A percentile compares a stretch with the other conserved stretches of the same genome.
Conservation (phyloP, 2,888 invertebrate genomes). For the Helleia helle region DNA sequence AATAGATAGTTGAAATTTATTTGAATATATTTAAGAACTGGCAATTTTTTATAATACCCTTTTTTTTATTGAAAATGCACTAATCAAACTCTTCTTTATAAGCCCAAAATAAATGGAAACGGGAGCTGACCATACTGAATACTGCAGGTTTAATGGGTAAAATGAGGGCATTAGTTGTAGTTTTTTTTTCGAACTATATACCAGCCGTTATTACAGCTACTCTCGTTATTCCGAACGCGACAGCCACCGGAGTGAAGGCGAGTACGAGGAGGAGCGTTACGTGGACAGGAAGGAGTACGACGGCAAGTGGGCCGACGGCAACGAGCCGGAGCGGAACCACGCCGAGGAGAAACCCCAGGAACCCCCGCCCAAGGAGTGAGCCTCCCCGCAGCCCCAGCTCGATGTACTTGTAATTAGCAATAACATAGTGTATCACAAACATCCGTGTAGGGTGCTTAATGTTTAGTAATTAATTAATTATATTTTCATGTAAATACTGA, state of each 20-base stretch:
- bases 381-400: slow-evolving; percentile 4
- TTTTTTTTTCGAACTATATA: slow-evolving; percentile 11
- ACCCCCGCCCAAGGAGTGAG: slow-evolving; percentile 53
- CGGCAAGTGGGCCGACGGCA: slow-evolving; percentile 78
- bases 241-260: slow-evolving; percentile 67
- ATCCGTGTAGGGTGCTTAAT: neutral
- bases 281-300: slow-evolving; percentile 78
- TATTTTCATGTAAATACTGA: slow-evolving; percentile 3
- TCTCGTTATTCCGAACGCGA: slow-evolving; percentile 60
- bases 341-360: slow-evolving; percentile 49
- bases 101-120: neutral
- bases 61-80: neutral
- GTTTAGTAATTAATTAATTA: neutral
- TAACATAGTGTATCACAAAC: neutral
- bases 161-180: neutral
- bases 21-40: neutral
- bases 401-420: neutral
- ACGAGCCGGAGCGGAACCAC: slow-evolving; percentile 54
- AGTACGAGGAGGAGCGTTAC: slow-evolving; percentile 69
- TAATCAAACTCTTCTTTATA: neutral
- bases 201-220: slow-evolving; percentile 36
- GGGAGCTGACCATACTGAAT: neutral
- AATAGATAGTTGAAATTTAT: too few species aligned
- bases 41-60: neutral
- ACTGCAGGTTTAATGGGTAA: neutral